These are phyloP conservation scores for Macrosiphum euphorbiae DNA, from an alignment of 2,888 invertebrate genomes.

Conservation along the genomic window DNA sequence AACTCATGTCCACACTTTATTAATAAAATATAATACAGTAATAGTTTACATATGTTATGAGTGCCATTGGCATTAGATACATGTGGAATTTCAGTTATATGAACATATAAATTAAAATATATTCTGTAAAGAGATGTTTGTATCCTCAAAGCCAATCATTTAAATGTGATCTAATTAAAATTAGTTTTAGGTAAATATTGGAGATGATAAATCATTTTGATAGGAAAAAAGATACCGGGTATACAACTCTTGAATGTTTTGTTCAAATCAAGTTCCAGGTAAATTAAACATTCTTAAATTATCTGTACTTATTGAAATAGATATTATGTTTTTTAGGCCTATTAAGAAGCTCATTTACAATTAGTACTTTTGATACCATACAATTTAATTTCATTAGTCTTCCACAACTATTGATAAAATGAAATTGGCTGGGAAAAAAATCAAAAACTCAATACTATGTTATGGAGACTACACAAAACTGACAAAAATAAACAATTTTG, in stretches of 20 bases:
- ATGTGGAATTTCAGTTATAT: neutral
- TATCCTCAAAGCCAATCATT: neutral
- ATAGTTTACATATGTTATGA: neutral
- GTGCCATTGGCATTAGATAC: neutral
- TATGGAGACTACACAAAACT: too few relatives aligned
- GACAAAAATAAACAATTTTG: too few relatives aligned
- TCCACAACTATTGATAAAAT: neutral
- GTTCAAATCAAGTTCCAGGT: neutral
- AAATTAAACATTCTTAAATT: neutral
- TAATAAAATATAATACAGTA: neutral
- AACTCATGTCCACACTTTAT: too few relatives aligned
- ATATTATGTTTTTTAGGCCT: neutral
- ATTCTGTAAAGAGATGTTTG: neutral
- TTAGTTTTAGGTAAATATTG: neutral
- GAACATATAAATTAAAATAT: neutral
- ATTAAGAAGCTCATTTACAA: neutral
- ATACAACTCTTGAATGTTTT: neutral
- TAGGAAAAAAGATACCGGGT: neutral
- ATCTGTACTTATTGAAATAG: neutral
- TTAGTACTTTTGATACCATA: neutral
- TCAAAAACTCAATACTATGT: neutral
- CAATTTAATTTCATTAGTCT: neutral
- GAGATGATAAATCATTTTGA: neutral
- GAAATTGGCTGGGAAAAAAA: neutral
- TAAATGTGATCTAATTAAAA: neutral